phyloP scores from a whole-genome alignment of 2,113 vertebrate species.

The Suricata suricatta region DNA sequence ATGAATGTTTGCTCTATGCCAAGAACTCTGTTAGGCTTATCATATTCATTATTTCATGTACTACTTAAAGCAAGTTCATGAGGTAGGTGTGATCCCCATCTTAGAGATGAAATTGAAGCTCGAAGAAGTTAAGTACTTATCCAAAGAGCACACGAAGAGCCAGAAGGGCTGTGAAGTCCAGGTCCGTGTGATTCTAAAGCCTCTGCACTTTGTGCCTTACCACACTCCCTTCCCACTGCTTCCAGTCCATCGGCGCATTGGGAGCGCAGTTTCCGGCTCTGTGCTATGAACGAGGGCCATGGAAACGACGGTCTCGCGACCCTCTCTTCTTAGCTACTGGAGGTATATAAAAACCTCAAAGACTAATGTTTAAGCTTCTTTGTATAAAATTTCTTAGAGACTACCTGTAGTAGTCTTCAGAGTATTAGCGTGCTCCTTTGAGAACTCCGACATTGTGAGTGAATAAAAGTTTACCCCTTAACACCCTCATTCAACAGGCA shows the following conservation, averaged over 20 bases:
- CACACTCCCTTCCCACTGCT: background rate
- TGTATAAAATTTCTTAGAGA: constrained; percentile 31
- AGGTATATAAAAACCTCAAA: constrained; percentile 23
- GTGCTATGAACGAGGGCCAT: background rate
- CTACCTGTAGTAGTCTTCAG: constrained; percentile 56
- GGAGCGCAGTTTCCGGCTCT: background rate
- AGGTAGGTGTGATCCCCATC: background rate
- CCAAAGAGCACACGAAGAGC: background rate
- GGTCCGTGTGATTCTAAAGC: background rate
- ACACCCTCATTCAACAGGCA: constrained; percentile 66
- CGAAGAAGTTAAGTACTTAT: background rate
- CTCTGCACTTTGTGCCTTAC: background rate
- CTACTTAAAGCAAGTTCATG: background rate
- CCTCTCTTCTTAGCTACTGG: background rate
- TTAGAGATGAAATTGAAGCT: background rate
- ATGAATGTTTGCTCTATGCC: background rate
- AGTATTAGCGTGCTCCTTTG: constrained; percentile 57
- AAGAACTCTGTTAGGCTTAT: background rate
- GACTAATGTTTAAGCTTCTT: constrained; percentile 42
- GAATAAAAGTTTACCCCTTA: constrained; percentile 77
- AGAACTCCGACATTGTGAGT: constrained; percentile 54
- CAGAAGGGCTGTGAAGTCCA: background rate
- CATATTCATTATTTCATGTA: constrained; percentile 2
- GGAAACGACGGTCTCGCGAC: background rate
- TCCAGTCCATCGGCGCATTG: too few species aligned